Evolutionary conservation across 1,140 invertebrate species (phyloP), one percentile per base, ranked within the genome.

Genomic region (Metopolophium dirhodum): DNA sequence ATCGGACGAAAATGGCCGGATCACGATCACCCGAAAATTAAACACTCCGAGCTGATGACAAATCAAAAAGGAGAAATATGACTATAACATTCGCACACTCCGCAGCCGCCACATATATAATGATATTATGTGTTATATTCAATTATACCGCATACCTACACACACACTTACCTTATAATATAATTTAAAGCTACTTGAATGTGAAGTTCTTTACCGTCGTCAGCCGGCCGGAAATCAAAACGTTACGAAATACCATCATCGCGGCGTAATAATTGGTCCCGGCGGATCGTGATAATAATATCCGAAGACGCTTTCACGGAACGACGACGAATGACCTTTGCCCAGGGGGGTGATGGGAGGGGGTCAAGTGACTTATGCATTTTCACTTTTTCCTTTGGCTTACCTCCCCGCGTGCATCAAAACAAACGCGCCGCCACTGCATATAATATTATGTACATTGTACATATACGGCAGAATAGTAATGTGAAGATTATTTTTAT

Each of bases 281-380:
- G 35, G 87, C 18, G 35, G 88, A 57, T 89, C 88, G 88, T 89
- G 88, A 89, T 89, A 35, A 89, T 41, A 41, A 41, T 41, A 41
- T 89, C 87, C 22, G 87, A 51, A 35, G 88, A 37, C 88, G 35
- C 88, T 89, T 89, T 89, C 88, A 89, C 88, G 35, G 87, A 89
- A 89, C 22, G 47, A 87, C 85, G 85, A 85, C 83, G n/a, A 14
- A 35, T 89, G 88, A 89, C 51, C 88, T 89, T 89, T 89, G 35
- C 23, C 35, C 51, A 3, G 1, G 3, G 7, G 49, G 30, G 22
- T 22, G 49, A 30, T 51, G 20, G 14, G 49, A 4, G 47, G 9
- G 51, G 88, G 88, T 89, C 88, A 57, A 37, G 88, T 89, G 51
- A 89, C 88, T 89, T 89, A 89, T 89, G 88, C 35, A 89, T 89